Evolutionary conservation across 1,140 invertebrate genomes (phyloP).

Genomic region (Palaemon carinicauda): DNA sequence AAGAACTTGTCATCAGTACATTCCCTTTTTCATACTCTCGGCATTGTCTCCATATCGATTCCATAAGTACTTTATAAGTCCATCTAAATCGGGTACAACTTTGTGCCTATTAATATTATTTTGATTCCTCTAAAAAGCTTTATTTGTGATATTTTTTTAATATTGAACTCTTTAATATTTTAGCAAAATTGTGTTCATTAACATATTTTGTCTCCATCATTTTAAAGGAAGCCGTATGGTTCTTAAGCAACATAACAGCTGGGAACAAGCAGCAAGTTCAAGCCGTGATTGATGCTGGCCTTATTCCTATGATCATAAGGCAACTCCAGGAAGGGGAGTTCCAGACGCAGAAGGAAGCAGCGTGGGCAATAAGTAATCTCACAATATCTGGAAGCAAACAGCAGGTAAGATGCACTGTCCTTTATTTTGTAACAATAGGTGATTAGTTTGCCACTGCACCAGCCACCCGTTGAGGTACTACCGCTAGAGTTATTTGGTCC

Average conservation of each 20-base stretch:
- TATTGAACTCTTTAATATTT: too few relatives aligned
- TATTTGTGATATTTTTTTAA: too few relatives aligned
- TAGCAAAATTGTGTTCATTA: background rate
- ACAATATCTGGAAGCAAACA: conserved; percentile 95
- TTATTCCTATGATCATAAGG: conserved; percentile 93
- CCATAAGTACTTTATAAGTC: too few relatives aligned
- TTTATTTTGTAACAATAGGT: too few relatives aligned
- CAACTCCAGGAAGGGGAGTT: conserved; percentile 94
- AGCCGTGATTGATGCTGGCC: conserved; percentile 92
- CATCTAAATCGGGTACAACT: too few relatives aligned
- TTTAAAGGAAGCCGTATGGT: conserved; percentile 92
- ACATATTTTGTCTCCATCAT: background rate
- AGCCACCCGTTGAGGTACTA: too few relatives aligned
- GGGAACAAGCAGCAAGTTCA: conserved; percentile 97
- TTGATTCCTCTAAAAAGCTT: background rate
- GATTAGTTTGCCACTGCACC: too few relatives aligned
- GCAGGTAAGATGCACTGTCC: conserved; percentile 73
- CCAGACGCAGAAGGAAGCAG: conserved; percentile 98
- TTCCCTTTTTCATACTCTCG: too few relatives aligned
- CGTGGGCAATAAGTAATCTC: conserved; percentile 98
- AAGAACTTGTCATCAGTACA: too few relatives aligned
- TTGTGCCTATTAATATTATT: background rate
- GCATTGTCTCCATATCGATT: too few relatives aligned
- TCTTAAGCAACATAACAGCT: conserved; percentile 97
- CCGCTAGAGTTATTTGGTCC: too few relatives aligned